phyloP scores from a whole-genome alignment of 1,140 invertebrate species.

The Apocrypta bakeri region DNA sequence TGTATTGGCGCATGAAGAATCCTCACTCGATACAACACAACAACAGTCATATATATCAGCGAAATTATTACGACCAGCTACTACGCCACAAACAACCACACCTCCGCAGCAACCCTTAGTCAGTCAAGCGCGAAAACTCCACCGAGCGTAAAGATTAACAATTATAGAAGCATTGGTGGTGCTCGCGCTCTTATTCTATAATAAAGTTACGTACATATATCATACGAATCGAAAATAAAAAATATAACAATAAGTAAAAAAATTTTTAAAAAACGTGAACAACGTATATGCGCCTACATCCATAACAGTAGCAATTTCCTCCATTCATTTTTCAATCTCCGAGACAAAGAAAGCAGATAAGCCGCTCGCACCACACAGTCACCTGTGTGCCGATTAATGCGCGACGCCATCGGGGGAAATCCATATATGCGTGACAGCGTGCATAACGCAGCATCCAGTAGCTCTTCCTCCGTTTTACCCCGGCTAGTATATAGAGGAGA shows the following conservation, averaged over 20 bases:
- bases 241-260: not conserved
- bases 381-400: not conserved
- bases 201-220: too few species aligned
- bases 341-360: slow-evolving; percentile 33
- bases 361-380: not conserved
- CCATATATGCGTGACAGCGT: slow-evolving; percentile 6
- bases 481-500: not conserved
- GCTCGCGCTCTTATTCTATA: not conserved
- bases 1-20: slow-evolving; percentile 16
- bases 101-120: not conserved
- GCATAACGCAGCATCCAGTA: not conserved
- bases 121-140: slow-evolving; percentile 37
- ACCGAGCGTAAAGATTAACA: slow-evolving; percentile 51
- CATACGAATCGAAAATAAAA: not conserved
- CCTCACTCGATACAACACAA: slow-evolving; percentile 10
- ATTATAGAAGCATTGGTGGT: slow-evolving; percentile 10
- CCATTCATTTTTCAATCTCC: slow-evolving; percentile 24
- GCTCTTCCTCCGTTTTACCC: not conserved
- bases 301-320: not conserved
- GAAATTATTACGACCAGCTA: not conserved
- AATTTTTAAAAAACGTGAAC: too few species aligned
- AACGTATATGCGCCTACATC: not conserved
- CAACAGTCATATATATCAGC: slow-evolving; percentile 24
- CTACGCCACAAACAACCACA: not conserved
- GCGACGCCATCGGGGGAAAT: not conserved